Evolutionary conservation across 2,113 vertebrate species (phyloP).

Genomic region (Siphamia tubifer): DNA sequence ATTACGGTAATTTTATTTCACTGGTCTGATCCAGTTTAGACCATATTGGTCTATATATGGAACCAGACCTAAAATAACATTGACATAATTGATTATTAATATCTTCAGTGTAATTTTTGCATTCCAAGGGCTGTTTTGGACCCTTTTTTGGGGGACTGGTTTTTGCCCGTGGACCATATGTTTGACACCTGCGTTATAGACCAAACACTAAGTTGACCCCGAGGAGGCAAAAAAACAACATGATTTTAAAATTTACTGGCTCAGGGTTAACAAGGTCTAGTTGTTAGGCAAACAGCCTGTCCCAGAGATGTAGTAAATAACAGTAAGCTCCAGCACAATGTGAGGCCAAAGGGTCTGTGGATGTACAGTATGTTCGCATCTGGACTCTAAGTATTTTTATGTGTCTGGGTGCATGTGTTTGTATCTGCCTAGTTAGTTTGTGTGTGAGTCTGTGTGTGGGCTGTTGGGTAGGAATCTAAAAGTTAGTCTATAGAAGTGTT

Average conservation of each 20-base stretch:
- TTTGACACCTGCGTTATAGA: too few relatives aligned
- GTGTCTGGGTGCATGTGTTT: slow-evolving; percentile 13
- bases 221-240: slow-evolving; percentile 60
- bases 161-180: too few relatives aligned
- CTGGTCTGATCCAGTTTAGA: too few relatives aligned
- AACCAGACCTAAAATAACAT: too few relatives aligned
- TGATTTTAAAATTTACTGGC: slow-evolving; percentile 70
- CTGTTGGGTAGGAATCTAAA: slow-evolving; percentile 5
- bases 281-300: slow-evolving; percentile 73
- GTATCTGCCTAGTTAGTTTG: not conserved
- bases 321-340: slow-evolving; percentile 1
- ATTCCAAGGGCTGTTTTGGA: too few relatives aligned
- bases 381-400: slow-evolving; percentile 15
- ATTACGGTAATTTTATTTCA: too few relatives aligned
- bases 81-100: too few relatives aligned
- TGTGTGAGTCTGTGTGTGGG: slow-evolving; percentile 30
- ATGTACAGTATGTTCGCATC: slow-evolving; percentile 36
- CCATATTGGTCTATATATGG: too few relatives aligned
- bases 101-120: too few relatives aligned
- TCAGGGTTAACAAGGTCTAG: slow-evolving; percentile 70
- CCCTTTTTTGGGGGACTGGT: too few relatives aligned
- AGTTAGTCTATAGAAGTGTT: not conserved
- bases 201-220: slow-evolving; percentile 34
- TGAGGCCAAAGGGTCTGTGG: slow-evolving; percentile 4
- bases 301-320: slow-evolving; percentile 77